Percentiles rank a stretch among this genome's conserved stretches.
Conservation (phyloP, 2,888 invertebrate species). For the Leptopilina syphax region DNA sequence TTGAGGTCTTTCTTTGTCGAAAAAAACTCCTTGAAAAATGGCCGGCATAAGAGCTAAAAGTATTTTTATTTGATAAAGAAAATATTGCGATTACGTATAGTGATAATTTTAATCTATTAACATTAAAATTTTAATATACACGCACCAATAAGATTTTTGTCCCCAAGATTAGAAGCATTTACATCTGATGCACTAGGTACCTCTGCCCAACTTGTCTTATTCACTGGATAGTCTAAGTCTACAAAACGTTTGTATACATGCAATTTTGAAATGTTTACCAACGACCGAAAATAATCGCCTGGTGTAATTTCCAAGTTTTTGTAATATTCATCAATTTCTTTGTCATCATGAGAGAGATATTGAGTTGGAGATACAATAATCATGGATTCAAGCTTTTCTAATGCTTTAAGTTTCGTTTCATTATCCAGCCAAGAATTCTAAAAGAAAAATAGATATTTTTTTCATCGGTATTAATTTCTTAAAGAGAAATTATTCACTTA, state of each 20-base stretch:
- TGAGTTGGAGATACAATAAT: background rate
- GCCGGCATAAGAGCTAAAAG: slow-evolving; percentile 80
- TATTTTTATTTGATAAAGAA: too few relatives aligned
- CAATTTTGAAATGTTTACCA: background rate
- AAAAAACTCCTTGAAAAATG: slow-evolving; percentile 93
- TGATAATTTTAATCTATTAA: too few relatives aligned
- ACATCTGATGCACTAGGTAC: too few relatives aligned
- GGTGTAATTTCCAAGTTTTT: background rate
- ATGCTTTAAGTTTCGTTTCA: background rate
- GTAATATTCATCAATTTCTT: background rate
- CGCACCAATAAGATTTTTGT: too few relatives aligned
- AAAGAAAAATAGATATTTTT: too few relatives aligned
- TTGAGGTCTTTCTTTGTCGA: slow-evolving; percentile 89
- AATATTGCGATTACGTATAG: too few relatives aligned
- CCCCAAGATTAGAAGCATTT: too few relatives aligned
- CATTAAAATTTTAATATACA: too few relatives aligned
- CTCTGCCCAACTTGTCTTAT: background rate
- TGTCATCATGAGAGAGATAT: background rate
- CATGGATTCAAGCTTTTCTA: background rate
- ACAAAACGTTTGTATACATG: background rate
- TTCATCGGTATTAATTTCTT: too few relatives aligned
- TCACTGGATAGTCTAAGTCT: background rate
- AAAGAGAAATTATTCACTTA: too few relatives aligned
- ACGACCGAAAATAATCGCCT: background rate
- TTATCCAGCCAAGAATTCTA: background rate